These are phyloP conservation scores for Dolichoris vasculosae DNA, from an alignment of 1,140 invertebrate species.

Conservation along the genomic window DNA sequence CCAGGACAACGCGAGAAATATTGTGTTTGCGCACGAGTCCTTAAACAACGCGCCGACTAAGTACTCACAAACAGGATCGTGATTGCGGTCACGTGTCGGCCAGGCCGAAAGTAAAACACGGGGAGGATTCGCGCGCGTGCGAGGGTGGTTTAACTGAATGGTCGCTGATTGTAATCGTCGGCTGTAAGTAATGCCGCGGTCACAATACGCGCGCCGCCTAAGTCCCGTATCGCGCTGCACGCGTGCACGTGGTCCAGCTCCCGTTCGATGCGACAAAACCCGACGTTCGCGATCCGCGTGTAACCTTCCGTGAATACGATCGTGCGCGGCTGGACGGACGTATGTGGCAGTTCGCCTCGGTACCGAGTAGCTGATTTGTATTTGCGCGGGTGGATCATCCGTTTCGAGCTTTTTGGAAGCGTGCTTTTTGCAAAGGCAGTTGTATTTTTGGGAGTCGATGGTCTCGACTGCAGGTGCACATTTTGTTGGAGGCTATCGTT, in stretches of 20 bases:
- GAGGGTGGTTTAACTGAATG: constrained; percentile 72
- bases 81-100: constrained; percentile 74
- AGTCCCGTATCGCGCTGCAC: constrained; percentile 2
- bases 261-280: background rate
- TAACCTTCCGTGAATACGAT: constrained; percentile 12
- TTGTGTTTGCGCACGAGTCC: constrained; percentile 49
- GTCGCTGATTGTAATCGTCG: constrained; percentile 73
- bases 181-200: constrained; percentile 70
- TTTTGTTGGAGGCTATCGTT: background rate
- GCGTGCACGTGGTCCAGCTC: background rate
- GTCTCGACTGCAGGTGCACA: background rate
- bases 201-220: constrained; percentile 35
- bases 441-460: background rate
- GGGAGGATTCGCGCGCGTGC: constrained; percentile 42
- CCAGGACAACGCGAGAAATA: constrained; percentile 2
- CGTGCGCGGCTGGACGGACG: no score
- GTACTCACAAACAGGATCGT: constrained; percentile 69
- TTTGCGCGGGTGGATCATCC: no score
- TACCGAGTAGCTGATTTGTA: background rate
- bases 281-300: background rate
- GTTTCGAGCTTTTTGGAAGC: no score
- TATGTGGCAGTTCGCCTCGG: background rate
- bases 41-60: constrained; percentile 67
- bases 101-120: constrained; percentile 69
- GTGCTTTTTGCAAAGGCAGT: no score